These are phyloP conservation scores for Paralichthys olivaceus DNA, from an alignment of 2,113 vertebrate genomes.

Conservation along the genomic window DNA sequence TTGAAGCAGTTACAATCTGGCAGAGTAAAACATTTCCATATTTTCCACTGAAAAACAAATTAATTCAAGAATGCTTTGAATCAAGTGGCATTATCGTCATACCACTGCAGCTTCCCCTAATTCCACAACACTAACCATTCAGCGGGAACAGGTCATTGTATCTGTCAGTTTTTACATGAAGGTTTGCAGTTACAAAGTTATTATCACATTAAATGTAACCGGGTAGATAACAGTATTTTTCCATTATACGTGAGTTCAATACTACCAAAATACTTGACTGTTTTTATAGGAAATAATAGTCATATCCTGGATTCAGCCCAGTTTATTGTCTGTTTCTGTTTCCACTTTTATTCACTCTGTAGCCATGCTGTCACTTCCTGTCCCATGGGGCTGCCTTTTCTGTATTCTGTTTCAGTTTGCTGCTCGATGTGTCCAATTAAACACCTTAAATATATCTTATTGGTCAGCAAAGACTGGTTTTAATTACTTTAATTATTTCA, in stretches of 20 bases:
- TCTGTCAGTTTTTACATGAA: neutral
- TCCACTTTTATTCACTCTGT: constrained; percentile 50
- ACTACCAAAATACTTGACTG: constrained; percentile 32
- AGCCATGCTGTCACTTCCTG: constrained; percentile 55
- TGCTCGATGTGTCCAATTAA: neutral
- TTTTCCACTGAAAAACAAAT: constrained; percentile 19
- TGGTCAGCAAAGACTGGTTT: neutral
- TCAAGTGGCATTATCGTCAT: constrained; percentile 1
- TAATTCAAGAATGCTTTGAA: constrained; percentile 5
- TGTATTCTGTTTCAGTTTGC: neutral
- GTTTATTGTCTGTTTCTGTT: constrained; percentile 63
- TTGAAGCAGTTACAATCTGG: constrained; percentile 16
- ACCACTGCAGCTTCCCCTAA: neutral
- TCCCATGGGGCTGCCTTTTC: constrained; percentile 22
- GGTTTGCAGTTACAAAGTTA: neutral
- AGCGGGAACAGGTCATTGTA: neutral
- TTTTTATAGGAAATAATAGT: constrained; percentile 66
- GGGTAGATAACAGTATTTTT: constrained; percentile 29
- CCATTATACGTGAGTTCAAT: constrained; percentile 33
- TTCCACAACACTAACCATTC: constrained; percentile 6
- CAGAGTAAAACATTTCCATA: neutral
- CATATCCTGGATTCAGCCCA: constrained; percentile 58
- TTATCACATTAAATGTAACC: constrained; percentile 18
- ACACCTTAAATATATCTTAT: neutral
- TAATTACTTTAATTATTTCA: neutral